These are phyloP conservation scores for Cryptops parisi DNA, from an alignment of 2,888 invertebrate genomes.

Conservation along the genomic window DNA sequence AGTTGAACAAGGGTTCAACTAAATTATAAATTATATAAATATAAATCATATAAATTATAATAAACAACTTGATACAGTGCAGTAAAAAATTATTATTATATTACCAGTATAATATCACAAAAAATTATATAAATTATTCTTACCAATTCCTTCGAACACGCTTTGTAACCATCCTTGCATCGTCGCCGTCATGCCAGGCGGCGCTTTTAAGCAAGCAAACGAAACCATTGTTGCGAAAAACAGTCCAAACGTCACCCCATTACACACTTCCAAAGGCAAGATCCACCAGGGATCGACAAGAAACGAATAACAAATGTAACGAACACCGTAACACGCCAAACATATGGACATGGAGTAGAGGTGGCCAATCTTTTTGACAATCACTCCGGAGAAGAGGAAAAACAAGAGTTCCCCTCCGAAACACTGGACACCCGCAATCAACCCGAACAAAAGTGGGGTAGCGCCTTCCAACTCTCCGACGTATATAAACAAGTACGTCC, in stretches of 20 bases:
- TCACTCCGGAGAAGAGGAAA: constrained; percentile 62
- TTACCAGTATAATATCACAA: background rate
- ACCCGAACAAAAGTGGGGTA: constrained; percentile 47
- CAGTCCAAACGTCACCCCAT: constrained; percentile 77
- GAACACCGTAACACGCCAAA: constrained; percentile 57
- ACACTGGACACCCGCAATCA: constrained; percentile 60
- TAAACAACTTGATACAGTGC: too few species aligned
- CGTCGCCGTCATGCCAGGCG: constrained; percentile 70
- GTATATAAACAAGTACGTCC: constrained; percentile 15
- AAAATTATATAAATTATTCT: constrained; percentile 3
- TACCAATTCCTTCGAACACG: constrained; percentile 71
- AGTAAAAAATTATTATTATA: too few species aligned
- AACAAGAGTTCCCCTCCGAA: constrained; percentile 75
- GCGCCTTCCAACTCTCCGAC: constrained; percentile 12
- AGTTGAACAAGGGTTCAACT: too few species aligned
- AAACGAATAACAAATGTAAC: constrained; percentile 67
- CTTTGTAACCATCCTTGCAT: constrained; percentile 77
- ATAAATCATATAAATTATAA: too few species aligned
- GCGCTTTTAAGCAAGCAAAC: constrained; percentile 68
- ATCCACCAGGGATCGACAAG: constrained; percentile 68
- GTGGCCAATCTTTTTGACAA: constrained; percentile 65
- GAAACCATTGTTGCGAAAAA: constrained; percentile 75
- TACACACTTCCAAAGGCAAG: constrained; percentile 67
- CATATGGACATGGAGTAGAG: constrained; percentile 69
- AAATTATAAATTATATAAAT: too few species aligned